Conservation (phyloP, 2,797 vertebrate genomes). For the Capromys pilorides region DNA sequence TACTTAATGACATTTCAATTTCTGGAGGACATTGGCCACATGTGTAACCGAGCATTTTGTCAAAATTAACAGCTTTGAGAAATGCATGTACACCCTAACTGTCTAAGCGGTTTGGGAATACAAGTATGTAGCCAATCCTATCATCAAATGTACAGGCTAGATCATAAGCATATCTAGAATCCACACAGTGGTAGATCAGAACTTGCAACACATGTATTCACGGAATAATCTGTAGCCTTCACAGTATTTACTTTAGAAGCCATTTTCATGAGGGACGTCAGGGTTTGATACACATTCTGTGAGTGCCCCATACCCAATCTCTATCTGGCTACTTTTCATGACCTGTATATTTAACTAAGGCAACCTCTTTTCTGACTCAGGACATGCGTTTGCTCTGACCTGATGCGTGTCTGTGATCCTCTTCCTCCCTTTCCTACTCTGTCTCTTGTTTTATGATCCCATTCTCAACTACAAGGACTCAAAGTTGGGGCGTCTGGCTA, state of each 20-base stretch:
- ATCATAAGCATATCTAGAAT: background rate
- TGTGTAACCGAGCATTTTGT: background rate
- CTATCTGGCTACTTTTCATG: background rate
- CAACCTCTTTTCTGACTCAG: constrained; percentile 12
- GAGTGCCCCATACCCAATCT: background rate
- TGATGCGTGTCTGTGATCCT: background rate
- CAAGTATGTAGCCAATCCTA: background rate
- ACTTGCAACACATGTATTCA: background rate
- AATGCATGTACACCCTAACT: background rate
- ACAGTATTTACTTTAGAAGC: constrained; percentile 33
- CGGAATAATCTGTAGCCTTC: background rate
- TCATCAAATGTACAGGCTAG: background rate
- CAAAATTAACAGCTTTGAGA: constrained; percentile 33
- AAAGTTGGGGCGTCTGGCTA: background rate
- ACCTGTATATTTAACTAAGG: background rate
- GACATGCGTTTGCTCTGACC: background rate
- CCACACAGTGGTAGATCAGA: background rate
- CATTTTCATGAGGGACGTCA: background rate
- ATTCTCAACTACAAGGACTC: background rate
- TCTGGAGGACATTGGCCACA: background rate
- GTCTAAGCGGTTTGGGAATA: background rate
- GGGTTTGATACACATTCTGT: background rate
- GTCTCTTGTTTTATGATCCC: background rate
- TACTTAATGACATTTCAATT: constrained; percentile 40
- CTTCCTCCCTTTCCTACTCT: background rate